A percentile compares a stretch with the other conserved stretches of the same genome.
These are phyloP conservation scores for Choreutis nemorana DNA, from an alignment of 2,888 invertebrate species.

Conservation along the genomic window DNA sequence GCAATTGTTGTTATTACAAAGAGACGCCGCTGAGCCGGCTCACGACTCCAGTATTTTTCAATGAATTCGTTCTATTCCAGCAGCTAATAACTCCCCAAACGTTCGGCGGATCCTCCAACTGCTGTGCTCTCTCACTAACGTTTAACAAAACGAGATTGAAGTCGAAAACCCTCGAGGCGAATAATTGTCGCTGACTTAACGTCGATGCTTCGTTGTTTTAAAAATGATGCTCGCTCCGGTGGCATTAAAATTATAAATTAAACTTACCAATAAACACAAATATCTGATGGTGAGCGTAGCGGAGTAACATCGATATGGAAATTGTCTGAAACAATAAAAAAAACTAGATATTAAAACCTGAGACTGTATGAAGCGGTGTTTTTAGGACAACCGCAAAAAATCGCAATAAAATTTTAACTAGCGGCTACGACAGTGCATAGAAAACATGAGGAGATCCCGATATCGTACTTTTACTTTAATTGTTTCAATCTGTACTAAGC, in stretches of 20 bases:
- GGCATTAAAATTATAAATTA: slow-evolving; percentile 10
- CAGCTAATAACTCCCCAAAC: slow-evolving; percentile 30
- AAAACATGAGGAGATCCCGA: slow-evolving; percentile 30
- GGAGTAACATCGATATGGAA: slow-evolving; percentile 95
- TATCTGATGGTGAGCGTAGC: slow-evolving; percentile 99
- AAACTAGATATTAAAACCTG: too few species aligned
- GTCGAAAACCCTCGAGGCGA: too few species aligned
- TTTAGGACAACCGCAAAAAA: too few species aligned
- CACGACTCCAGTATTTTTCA: slow-evolving; percentile 40
- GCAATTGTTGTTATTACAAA: slow-evolving; percentile 66
- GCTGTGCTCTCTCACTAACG: too few species aligned
- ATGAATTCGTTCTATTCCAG: slow-evolving; percentile 37
- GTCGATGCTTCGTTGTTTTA: too few species aligned
- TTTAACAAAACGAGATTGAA: too few species aligned
- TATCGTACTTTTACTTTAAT: slow-evolving; percentile 56
- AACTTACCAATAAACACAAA: slow-evolving; percentile 97
- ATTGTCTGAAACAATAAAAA: slow-evolving; percentile 83
- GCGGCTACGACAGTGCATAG: slow-evolving; percentile 29
- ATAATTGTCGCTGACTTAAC: too few species aligned
- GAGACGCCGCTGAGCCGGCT: slow-evolving; percentile 56
- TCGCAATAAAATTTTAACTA: too few species aligned
- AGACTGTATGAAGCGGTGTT: too few species aligned
- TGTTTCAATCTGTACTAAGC: slow-evolving; percentile 64
- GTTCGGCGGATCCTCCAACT: too few species aligned
- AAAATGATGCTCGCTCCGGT: too few species aligned